Evolutionary conservation across 2,113 vertebrate species (phyloP), one percentile per base, ranked within the genome.

Genomic region (Oncorhynchus clarkii): DNA sequence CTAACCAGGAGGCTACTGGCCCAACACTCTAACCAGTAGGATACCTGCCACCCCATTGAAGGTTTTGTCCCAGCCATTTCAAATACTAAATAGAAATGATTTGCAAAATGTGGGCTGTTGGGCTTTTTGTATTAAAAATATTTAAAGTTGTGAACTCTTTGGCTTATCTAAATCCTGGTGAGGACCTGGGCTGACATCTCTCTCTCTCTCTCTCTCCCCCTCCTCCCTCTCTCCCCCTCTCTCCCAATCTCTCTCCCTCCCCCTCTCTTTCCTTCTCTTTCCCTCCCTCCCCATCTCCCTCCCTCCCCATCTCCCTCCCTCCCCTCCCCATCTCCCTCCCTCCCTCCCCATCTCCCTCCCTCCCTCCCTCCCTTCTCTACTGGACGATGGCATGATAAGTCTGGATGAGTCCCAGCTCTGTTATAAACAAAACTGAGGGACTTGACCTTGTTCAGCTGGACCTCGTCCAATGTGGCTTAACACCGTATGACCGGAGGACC

Each of bases 391-490:
- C 71, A 31, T 12, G 78, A 73, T 62, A 73, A 80, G 69, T 83
- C 71, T 45, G 16, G 80, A 73, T 62, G 74, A 80, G 71, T 83
- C 80, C 82, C 74, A 78, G 70, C 76, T 78, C 82, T 85, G 72
- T 85, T 79, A 80, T 89, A 88, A 90, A 90, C 87, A 87, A 87
- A 75, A 78, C 65, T 80, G 72, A 69, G 81, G 57, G 72, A 71
- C 29, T 67, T 72, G 67, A 71, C 60, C 73, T 70, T 51, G 27
- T 78, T 75, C 72, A 73, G 71, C 82, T 86, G 87, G 88, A 88
- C 67, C 72, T 85, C 75, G 69, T 83, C 86, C 85, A 88, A 80
- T 27, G 51, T 60, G 69, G 82, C 77, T 89, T 86, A 74, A 84
- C 82, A 83, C 81, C 77, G 3, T 13, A 51, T 0, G 14, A 4